Evolutionary conservation across 2,888 invertebrate species (phyloP).

Genomic region (Agrochola circellaris): DNA sequence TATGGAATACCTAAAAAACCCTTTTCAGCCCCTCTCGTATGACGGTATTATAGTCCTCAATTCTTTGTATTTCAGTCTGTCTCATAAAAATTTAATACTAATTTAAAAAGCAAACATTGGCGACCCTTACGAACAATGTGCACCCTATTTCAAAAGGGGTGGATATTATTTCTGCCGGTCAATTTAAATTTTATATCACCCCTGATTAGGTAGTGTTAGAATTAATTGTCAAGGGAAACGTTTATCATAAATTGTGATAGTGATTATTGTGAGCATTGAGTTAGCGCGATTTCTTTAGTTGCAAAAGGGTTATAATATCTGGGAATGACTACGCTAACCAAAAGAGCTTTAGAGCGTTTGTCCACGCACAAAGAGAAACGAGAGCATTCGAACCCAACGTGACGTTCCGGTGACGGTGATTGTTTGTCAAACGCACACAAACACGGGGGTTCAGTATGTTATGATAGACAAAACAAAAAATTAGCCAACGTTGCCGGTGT

Average conservation of each 20-base stretch:
- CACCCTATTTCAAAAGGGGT: conserved; percentile 59
- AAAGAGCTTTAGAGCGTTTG: neutral
- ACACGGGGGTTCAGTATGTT: neutral
- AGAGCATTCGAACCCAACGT: neutral
- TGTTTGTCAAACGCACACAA: neutral
- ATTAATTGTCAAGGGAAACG: conserved; percentile 56
- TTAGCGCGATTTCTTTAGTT: neutral
- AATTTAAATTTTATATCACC: conserved; percentile 78
- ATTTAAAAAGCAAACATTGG: conserved; percentile 62
- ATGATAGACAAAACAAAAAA: too few species aligned
- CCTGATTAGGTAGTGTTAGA: conserved; percentile 68
- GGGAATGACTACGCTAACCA: neutral
- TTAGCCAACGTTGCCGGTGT: too few species aligned
- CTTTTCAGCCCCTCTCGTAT: neutral
- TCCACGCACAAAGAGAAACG: neutral
- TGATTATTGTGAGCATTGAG: neutral
- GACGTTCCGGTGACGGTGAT: neutral
- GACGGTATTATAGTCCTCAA: conserved; percentile 3
- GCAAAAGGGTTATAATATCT: neutral
- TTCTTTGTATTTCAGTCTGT: conserved; percentile 19
- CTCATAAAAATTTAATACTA: conserved; percentile 56
- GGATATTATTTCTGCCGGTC: conserved; percentile 68
- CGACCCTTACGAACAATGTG: conserved; percentile 55
- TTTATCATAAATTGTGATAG: conserved; percentile 6
- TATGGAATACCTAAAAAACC: conserved; percentile 9